These are phyloP conservation scores for Camponotus pennsylvanicus DNA, from an alignment of 1,140 invertebrate genomes.

Conservation along the genomic window DNA sequence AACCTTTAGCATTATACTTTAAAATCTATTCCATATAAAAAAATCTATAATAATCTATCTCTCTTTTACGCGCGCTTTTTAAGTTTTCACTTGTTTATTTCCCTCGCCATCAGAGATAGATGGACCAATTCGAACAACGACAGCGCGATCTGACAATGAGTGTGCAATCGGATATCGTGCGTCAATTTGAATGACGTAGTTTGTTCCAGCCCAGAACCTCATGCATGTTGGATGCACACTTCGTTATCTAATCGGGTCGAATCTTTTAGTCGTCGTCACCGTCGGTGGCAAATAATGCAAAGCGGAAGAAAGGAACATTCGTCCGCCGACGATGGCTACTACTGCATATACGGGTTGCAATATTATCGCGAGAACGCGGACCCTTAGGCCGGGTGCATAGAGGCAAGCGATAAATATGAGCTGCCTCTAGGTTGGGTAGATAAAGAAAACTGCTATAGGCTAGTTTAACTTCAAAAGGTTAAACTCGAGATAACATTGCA, in stretches of 20 bases:
- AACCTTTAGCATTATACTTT: not conserved
- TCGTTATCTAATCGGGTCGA: constrained; percentile 42
- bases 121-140: not conserved
- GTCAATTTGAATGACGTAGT: not conserved
- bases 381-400: not conserved
- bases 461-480: not conserved
- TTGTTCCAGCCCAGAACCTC: not conserved
- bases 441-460: too few species aligned
- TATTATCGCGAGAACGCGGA: constrained; percentile 10
- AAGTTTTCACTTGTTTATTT: not conserved
- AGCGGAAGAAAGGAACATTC: constrained; percentile 23
- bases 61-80: not conserved
- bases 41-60: not conserved
- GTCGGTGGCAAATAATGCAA: constrained; percentile 8
- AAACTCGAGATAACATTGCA: not conserved
- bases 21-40: constrained; percentile 8
- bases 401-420: constrained; percentile 19
- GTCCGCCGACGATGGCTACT: not conserved
- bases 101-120: not conserved
- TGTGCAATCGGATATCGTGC: not conserved
- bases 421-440: not conserved
- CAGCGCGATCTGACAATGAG: not conserved
- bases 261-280: constrained; percentile 40
- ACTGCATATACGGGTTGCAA: not conserved
- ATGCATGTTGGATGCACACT: not conserved